Conservation (phyloP, 2,113 vertebrate species). For the Myanophis thanlyinensis region DNA sequence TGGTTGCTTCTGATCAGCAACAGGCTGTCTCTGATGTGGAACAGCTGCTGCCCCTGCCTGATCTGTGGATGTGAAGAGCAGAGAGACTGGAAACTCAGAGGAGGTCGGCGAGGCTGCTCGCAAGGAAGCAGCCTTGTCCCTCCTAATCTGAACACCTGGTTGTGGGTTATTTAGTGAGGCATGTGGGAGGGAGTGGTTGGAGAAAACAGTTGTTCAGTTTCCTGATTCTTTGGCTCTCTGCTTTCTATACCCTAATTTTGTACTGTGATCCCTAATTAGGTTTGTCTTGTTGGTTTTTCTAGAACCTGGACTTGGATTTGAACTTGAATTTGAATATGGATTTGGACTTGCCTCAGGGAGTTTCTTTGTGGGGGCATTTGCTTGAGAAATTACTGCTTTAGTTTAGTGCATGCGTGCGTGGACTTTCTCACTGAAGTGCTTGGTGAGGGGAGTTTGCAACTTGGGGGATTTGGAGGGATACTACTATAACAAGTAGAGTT, state of each 20-base stretch:
- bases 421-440: background rate
- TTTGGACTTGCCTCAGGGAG: no score
- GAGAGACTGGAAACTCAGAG: background rate
- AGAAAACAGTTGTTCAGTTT: no score
- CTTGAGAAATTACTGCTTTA: no score
- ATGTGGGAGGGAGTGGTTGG: no score
- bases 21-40: background rate
- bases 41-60: background rate
- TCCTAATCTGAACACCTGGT: background rate
- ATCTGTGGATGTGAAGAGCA: background rate
- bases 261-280: no score
- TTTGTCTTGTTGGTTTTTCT: no score
- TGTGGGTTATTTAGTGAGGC: background rate
- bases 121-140: background rate
- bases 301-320: no score
- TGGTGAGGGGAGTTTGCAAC: background rate
- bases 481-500: background rate
- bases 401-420: background rate
- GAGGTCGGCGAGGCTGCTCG: background rate
- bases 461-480: background rate
- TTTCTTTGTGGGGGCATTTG: no score
- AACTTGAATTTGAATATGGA: no score
- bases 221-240: no score
- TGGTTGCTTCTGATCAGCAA: background rate
- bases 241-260: no score